Evolutionary conservation across 2,888 invertebrate species (phyloP), one percentile per base, ranked within the genome.

Genomic region (Xestia c-nigrum): DNA sequence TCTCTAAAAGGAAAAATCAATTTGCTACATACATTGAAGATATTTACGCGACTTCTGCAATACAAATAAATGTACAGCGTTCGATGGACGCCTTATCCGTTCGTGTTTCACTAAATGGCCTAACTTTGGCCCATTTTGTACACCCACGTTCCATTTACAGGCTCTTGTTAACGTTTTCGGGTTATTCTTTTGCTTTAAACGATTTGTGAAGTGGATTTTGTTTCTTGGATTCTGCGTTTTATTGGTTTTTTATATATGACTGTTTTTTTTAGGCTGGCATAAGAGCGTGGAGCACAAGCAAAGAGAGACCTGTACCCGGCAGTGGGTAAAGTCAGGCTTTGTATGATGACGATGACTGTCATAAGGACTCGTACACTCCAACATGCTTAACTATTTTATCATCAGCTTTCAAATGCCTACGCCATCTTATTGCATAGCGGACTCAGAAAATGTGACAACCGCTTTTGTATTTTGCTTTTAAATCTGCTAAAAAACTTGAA

Each of bases 21-120:
- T 87, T 81, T 76, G 69, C 78, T 84, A 88, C 86, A 68, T 87
- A 81, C 84, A 87, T 87, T 87, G 83, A 82, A 80, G 78, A 78
- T 88, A 88, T 87, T 87, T 87, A 88, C 77, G 88, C 72, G 79
- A 87, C 81, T 87, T 87, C 70, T 73, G 74, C 73, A 87, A 86
- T 79, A 88, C 68, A 80, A 85, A 87, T 84, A 83, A 85, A 72
- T 76, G 79, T 76, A 76, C 72, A 69, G 57, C 73, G 76, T 80
- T 89, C 89, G 81, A 88, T 83, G 83, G 85, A 74, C 75, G 79
- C 74, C 72, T 81, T 76, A 85, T 76, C 85, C 79, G 79, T 81
- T 83, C 70, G 80, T 76, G 84, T 85, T 87, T 72, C 74, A 59
- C 69, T 80, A 85, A 88, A 88, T 80, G 83, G 83, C 83, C 83